Evolutionary conservation across 2,888 invertebrate genomes (phyloP), one percentile per base, ranked within the genome.

Genomic region (Eupithecia tripunctaria): DNA sequence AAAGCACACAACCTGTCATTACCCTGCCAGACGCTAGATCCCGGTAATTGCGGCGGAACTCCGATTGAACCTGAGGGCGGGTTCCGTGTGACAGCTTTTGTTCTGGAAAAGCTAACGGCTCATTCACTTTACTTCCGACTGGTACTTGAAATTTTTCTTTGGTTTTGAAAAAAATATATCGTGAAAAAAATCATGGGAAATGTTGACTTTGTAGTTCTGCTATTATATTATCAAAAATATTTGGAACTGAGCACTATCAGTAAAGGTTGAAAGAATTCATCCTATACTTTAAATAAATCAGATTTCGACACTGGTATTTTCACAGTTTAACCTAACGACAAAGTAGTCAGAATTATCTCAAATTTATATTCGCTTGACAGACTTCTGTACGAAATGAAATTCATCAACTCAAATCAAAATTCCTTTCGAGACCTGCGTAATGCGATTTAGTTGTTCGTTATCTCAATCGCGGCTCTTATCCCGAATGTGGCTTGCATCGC

Each of bases 1-100:
- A 79, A 78, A 78, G 76, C 86, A 85, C 87, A 87, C 81, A 91
- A 86, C 90, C 91, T 87, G 86, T 91, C 85, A 92, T 93, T 93
- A 92, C 84, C 73, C 79, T 73, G 76, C 81, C 82, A 85, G 70
- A 47, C 65, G 25, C 5, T 56, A 72, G 68, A 73, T 60, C 74
- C 62, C 63, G 21, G 75, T 78, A 77, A 79, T 78, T 77, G 74
- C 73, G 85, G 21, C 82, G 85, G 83, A 85, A 82, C 79, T 81
- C 81, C 81, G 82, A 82, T 84, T 84, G 84, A 73, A 83, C 81
- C 81, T 76, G 80, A 82, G 84, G 91, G 90, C 89, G 88, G 80
- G 85, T 77, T 77, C 78, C 85, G 69, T 36, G 56, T 56, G 68
- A 43, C 70, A 41, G 71, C 51, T 63, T 38, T 67, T 68, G 63